Conservation (phyloP, 2,797 vertebrate species). For the Tamandua tetradactyla region DNA sequence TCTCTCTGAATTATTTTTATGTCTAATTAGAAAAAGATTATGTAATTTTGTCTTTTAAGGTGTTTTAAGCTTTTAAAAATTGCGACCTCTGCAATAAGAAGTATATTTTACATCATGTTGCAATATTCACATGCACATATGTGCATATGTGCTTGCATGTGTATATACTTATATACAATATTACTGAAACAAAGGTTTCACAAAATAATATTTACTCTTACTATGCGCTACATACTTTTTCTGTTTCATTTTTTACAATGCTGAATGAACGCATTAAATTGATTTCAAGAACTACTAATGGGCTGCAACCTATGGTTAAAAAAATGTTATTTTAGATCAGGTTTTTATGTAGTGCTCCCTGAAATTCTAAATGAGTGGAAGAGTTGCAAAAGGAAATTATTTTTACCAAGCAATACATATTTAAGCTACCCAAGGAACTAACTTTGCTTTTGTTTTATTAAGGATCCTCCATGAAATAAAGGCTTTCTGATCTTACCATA, state of each 20-base stretch:
- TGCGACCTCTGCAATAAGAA: not conserved
- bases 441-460: constrained; percentile 9
- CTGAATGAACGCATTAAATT: not conserved
- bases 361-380: not conserved
- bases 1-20: constrained; percentile 22
- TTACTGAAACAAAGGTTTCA: constrained; percentile 35
- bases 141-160: not conserved
- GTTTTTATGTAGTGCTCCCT: not conserved
- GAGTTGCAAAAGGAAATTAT: constrained; percentile 29
- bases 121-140: not conserved
- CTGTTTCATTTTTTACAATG: not conserved
- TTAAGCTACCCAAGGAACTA: not conserved
- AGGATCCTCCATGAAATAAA: not conserved
- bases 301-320: not conserved
- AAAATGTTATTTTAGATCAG: constrained; percentile 29
- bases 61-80: constrained; percentile 32
- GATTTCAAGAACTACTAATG: not conserved
- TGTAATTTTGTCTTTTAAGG: not conserved
- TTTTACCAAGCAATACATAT: not conserved
- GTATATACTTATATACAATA: not conserved
- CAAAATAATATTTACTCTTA: not conserved
- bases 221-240: not conserved
- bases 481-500: not conserved
- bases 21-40: not conserved
- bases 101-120: not conserved